Conservation (phyloP, 2,797 vertebrate genomes). For the Pantherophis alleghaniensis region DNA sequence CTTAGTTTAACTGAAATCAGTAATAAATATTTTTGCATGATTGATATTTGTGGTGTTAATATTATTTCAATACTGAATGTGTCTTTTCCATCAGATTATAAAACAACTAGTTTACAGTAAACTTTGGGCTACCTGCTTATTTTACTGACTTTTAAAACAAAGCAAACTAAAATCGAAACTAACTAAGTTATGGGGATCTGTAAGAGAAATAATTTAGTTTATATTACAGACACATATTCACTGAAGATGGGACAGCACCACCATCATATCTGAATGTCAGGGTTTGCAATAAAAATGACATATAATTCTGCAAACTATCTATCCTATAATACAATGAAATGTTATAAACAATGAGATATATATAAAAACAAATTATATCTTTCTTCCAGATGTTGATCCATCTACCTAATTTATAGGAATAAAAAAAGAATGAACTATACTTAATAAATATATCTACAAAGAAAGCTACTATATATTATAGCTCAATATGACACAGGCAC, state of each 20-base stretch:
- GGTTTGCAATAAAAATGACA: neutral
- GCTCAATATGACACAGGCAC: neutral
- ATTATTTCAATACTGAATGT: neutral
- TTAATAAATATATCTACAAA: neutral
- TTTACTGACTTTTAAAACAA: neutral
- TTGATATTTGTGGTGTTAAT: neutral
- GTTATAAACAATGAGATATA: neutral
- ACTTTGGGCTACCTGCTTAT: neutral
- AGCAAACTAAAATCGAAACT: neutral
- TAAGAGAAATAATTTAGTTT: neutral
- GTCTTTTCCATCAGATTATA: neutral
- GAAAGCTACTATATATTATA: neutral
- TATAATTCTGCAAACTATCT: neutral
- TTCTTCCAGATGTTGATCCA: neutral
- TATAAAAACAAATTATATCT: neutral
- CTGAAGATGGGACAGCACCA: neutral
- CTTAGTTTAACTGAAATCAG: neutral
- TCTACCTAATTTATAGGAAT: neutral
- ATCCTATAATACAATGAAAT: neutral
- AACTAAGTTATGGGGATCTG: neutral
- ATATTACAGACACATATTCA: neutral
- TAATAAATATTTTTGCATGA: neutral
- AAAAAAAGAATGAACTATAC: neutral
- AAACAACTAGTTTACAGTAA: neutral
- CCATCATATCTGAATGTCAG: neutral